Conservation (phyloP, 2,113 vertebrate species). For the Lota lota region DNA sequence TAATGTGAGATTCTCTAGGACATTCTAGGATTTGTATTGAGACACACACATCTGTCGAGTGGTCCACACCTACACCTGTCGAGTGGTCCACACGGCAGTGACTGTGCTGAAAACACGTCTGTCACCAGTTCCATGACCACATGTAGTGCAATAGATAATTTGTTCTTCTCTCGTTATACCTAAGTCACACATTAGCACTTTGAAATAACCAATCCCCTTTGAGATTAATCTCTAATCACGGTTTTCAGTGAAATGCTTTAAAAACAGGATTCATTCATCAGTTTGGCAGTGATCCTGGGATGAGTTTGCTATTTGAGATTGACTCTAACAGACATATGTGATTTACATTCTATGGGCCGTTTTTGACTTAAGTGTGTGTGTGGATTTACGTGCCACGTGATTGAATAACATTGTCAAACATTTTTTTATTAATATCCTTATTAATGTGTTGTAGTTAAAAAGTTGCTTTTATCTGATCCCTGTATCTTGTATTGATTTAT, state of each 20-base stretch:
- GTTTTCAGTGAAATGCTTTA: slow-evolving; percentile 2
- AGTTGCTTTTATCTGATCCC: slow-evolving; percentile 47
- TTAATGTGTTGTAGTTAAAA: slow-evolving; percentile 42
- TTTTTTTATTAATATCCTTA: slow-evolving; percentile 35
- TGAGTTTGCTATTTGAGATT: slow-evolving; percentile 40
- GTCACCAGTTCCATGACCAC: slow-evolving; percentile 40
- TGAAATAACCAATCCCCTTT: slow-evolving; percentile 35
- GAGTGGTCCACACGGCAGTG: slow-evolving; percentile 31
- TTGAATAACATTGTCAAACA: slow-evolving; percentile 21
- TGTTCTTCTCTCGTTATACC: slow-evolving; percentile 15
- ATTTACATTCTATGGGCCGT: slow-evolving; percentile 20
- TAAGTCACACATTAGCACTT: slow-evolving; percentile 55
- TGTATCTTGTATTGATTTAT: slow-evolving; percentile 44
- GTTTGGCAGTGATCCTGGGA: slow-evolving; percentile 30
- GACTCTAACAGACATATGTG: slow-evolving; percentile 25
- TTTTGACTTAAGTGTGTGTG: slow-evolving; percentile 32
- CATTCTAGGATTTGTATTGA: too few species aligned
- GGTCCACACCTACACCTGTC: slow-evolving; percentile 3
- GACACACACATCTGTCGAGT: slow-evolving; percentile 11
- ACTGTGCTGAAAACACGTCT: slow-evolving; percentile 13
- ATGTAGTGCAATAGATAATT: slow-evolving; percentile 57
- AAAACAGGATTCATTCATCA: slow-evolving; percentile 14
- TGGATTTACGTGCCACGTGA: slow-evolving; percentile 4
- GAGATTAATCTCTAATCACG: slow-evolving; percentile 2
- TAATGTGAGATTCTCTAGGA: too few species aligned